phyloP scores from a whole-genome alignment of 2,797 vertebrate species.

The Fratercula arctica region DNA sequence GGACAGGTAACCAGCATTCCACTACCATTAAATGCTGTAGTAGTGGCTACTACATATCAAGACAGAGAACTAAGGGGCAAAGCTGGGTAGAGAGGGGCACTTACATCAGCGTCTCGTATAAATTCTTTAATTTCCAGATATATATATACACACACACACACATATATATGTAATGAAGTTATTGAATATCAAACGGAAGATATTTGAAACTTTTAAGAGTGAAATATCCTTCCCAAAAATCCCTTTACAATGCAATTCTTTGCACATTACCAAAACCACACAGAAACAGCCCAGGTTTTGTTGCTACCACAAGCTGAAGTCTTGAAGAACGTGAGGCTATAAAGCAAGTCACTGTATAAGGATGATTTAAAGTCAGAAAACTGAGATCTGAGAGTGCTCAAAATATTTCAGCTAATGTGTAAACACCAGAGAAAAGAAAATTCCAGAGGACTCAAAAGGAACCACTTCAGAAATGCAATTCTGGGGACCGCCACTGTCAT shows the following conservation, averaged over 20 bases:
- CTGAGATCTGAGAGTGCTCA: neutral
- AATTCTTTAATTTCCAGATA: neutral
- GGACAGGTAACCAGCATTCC: neutral
- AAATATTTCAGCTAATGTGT: constrained; percentile 16
- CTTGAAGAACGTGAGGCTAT: neutral
- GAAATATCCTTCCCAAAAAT: neutral
- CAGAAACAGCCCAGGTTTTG: neutral
- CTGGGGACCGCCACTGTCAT: neutral
- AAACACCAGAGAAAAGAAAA: constrained; percentile 44
- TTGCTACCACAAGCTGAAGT: neutral
- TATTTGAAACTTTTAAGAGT: neutral
- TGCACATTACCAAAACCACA: neutral
- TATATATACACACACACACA: neutral
- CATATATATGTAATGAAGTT: neutral
- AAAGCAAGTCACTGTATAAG: neutral
- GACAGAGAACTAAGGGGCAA: neutral
- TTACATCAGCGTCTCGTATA: neutral
- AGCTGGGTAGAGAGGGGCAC: neutral
- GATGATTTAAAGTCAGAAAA: constrained; percentile 24
- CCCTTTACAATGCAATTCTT: neutral
- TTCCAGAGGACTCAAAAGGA: constrained; percentile 6
- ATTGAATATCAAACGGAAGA: neutral
- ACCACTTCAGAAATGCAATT: constrained; percentile 3
- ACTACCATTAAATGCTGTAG: neutral
- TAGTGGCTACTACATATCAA: neutral